phyloP scores from a whole-genome alignment of 2,888 invertebrate species.

The Metalampra italica region DNA sequence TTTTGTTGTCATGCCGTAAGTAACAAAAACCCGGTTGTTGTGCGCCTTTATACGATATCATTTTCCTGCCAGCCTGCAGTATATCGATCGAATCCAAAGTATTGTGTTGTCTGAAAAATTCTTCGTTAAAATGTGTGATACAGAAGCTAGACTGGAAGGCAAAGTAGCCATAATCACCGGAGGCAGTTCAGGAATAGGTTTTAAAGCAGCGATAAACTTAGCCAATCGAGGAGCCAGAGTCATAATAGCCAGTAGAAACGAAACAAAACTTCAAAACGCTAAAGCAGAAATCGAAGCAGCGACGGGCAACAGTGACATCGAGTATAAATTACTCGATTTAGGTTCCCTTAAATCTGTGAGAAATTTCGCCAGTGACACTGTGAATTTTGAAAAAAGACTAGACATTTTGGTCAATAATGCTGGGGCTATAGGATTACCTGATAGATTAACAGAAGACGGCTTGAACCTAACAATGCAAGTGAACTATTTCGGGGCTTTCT shows the following conservation, averaged over 20 bases:
- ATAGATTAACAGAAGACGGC: conserved; percentile 79
- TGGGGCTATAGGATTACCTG: conserved; percentile 64
- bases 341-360: conserved; percentile 69
- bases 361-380: conserved; percentile 70
- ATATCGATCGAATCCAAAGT: conserved; percentile 7
- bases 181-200: conserved; percentile 61
- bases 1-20: conserved; percentile 18
- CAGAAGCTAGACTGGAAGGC: conserved; percentile 41
- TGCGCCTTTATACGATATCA: conserved; percentile 13
- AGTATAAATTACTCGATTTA: conserved; percentile 56
- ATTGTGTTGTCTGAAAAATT: conserved; percentile 5
- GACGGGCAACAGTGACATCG: conserved; percentile 49
- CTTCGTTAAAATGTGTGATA: conserved; percentile 29
- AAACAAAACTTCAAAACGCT: conserved; percentile 57
- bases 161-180: conserved; percentile 64
- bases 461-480: conserved; percentile 83
- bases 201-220: conserved; percentile 64
- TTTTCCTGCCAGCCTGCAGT: conserved; percentile 20
- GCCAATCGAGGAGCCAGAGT: conserved; percentile 68
- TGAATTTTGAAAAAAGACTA: conserved; percentile 51
- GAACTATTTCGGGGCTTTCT: conserved; percentile 85
- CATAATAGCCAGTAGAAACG: conserved; percentile 72
- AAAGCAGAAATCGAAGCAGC: conserved; percentile 41
- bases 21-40: conserved; percentile 22
- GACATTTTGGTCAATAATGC: conserved; percentile 80